Percentiles rank a stretch among this genome's conserved stretches.
Conservation (phyloP, 2,888 invertebrate genomes). For the Cabera pusaria region DNA sequence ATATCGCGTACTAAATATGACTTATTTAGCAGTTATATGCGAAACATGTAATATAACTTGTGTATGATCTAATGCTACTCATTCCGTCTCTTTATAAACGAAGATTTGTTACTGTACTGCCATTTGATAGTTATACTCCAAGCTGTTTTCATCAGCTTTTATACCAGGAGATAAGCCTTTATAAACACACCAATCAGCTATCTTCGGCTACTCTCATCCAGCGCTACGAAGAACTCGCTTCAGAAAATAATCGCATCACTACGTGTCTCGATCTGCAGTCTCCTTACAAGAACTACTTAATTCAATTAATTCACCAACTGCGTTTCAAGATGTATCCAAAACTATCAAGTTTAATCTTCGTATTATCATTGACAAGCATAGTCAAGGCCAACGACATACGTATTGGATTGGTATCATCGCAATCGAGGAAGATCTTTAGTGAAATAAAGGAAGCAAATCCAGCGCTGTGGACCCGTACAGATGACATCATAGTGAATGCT, state of each 20-base stretch:
- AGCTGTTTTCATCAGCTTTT: too few species aligned
- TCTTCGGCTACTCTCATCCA: too few species aligned
- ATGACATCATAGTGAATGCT: conserved; percentile 55
- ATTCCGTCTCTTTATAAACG: conserved; percentile 26
- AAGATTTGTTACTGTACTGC: background rate
- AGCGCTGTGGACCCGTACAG: conserved; percentile 63
- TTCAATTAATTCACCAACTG: too few species aligned
- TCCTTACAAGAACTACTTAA: too few species aligned
- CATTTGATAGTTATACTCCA: conserved; percentile 12
- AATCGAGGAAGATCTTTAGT: conserved; percentile 55
- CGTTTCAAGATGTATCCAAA: conserved; percentile 28
- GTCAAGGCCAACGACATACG: conserved; percentile 28
- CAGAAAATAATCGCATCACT: too few species aligned
- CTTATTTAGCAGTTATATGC: conserved; percentile 14
- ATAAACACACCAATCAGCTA: too few species aligned
- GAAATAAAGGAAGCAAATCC: conserved; percentile 62
- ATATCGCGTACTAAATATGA: conserved; percentile 15
- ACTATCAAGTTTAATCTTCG: too few species aligned
- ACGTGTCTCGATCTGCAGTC: too few species aligned
- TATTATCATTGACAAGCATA: conserved; percentile 15
- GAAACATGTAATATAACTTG: conserved; percentile 18
- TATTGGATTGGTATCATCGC: conserved; percentile 18
- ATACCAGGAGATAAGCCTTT: too few species aligned
- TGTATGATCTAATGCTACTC: conserved; percentile 26
- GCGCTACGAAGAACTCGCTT: too few species aligned